A percentile compares a stretch with the other conserved stretches of the same genome.
These are phyloP conservation scores for Clepsis dumicolana DNA, from an alignment of 2,888 invertebrate species.

Conservation along the genomic window DNA sequence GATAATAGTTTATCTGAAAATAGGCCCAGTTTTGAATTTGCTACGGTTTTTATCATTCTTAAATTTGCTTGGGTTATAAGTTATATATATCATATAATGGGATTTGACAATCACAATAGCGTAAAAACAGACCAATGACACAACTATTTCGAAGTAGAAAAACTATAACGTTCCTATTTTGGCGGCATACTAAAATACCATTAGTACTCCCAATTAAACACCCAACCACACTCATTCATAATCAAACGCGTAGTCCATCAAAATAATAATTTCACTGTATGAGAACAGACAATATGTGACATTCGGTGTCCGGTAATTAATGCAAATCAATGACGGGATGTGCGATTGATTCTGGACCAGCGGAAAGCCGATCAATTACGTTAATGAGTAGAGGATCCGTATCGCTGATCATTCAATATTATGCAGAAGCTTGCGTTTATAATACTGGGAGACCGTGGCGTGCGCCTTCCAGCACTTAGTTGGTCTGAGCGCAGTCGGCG, in stretches of 20 bases:
- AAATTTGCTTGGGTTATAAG: too few relatives aligned
- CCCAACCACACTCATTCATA: slow-evolving; percentile 46
- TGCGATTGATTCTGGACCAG: slow-evolving; percentile 78
- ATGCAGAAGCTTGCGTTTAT: slow-evolving; percentile 77
- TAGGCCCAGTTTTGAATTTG: too few relatives aligned
- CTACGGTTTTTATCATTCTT: too few relatives aligned
- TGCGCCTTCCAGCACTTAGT: slow-evolving; percentile 47
- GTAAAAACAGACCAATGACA: not conserved
- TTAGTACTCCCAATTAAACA: not conserved
- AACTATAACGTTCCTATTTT: not conserved
- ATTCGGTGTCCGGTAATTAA: slow-evolving; percentile 78
- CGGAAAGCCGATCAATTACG: slow-evolving; percentile 84
- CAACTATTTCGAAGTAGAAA: not conserved
- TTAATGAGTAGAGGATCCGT: slow-evolving; percentile 81
- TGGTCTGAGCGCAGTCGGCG: slow-evolving; percentile 17
- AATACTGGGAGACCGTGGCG: slow-evolving; percentile 59
- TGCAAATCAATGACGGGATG: slow-evolving; percentile 82
- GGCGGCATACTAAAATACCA: not conserved
- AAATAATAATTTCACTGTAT: slow-evolving; percentile 74
- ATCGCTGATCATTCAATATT: slow-evolving; percentile 80
- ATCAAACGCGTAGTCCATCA: slow-evolving; percentile 67
- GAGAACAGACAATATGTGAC: slow-evolving; percentile 74
- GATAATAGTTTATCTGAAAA: too few relatives aligned
- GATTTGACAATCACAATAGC: not conserved
- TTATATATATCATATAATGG: too few relatives aligned